Base-by-base conservation (phyloP, 2,888 invertebrate genomes). In the Plusia festucae region DNA sequence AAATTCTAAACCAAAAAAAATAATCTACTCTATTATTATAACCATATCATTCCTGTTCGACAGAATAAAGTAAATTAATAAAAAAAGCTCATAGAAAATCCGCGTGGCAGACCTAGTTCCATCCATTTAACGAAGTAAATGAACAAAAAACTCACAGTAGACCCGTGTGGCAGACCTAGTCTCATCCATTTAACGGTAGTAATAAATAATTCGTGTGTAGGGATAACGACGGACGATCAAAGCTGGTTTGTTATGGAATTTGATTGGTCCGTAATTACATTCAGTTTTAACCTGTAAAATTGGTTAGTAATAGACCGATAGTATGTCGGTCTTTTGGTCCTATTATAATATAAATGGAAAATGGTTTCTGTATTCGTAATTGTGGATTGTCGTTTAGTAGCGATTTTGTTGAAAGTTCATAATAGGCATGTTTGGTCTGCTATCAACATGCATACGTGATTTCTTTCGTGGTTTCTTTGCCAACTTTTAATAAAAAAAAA, bases 221-320 rank as follows among this genome's bases (percentile, higher is more conserved):
- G 78, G 76, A 78, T 83, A 82, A 82, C 84, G 82, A 85, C 76
- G 77, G 77, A 49, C 73, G 80, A 83, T 78, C 77, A 75, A 73
- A 82, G 78, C 79, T 68, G 71, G 81, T 84, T 84, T 76, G 70
- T 71, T 78, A 73, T 83, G 81, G 79, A 79, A 78, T 83, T 85
- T 85, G 85, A 86, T 87, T 85, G 84, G 82, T 73, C 74, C 65
- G 77, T 84, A 84, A 85, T 84, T 86, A 82, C 78, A 76, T 76
- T 77, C 64, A 73, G 73, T 68, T 80, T 69, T 70, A 73, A 76
- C 74, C 71, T 74, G 66, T 76, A 57, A 76, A 81, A 81, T 78
- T 78, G 79, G 70, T 71, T 54, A 56, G 64, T 72, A 68, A 79
- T 73, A 65, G 67, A 54, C 15, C 18, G 16, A 56, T 53, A 51